Base-by-base conservation (phyloP, 2,113 vertebrate species). In the Atherinomorus stipes region DNA sequence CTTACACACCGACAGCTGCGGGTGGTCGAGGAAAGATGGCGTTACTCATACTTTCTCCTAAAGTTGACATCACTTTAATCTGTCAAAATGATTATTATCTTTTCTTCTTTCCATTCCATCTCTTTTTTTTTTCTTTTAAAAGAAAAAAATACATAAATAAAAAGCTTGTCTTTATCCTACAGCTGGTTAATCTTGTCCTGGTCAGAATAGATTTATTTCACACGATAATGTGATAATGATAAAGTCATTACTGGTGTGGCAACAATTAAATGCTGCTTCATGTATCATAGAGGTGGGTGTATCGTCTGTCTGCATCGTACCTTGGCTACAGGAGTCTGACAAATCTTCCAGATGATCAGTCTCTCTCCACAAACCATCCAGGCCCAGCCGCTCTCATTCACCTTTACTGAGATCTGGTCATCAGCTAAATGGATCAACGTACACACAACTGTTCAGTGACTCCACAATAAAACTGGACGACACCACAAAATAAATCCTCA, bases 331-430 rank as follows among this genome's bases (percentile, higher is more conserved):
- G 95, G 86, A 11, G 96, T 96, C 64, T 96, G 94, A 74, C 94
- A 93, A 73, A 98, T 96, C 91, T 97, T 99, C 98, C 98, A 99
- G 85, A 99, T 89, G 75, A 99, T 95, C 72, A 99, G 88, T 18
- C 88, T 94, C 74, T 98, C 96, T 65, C 89, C 96, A 87, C 94
- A 96, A 23, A 97, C 95, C 77, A 99, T 93, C 95, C 96, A 99
- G 50, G 96, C 96, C 98, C 97, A 99, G 82, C 98, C 96, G 26
- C 93, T 94, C 80, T 96, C 95, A 74, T 95, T 92, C 74, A 99
- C 93, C 78, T 95, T 93, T 74, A 97, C 94, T 0, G 94, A 96
- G 63, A 99, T 92, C 47, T 92, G 93, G 28, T 96, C 95, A 22
- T 97, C 94, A 53, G 83, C 97, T 98, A 47, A 1, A 62, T 7